phyloP scores from a whole-genome alignment of 2,888 invertebrate species.

The Idaea dimidiata region DNA sequence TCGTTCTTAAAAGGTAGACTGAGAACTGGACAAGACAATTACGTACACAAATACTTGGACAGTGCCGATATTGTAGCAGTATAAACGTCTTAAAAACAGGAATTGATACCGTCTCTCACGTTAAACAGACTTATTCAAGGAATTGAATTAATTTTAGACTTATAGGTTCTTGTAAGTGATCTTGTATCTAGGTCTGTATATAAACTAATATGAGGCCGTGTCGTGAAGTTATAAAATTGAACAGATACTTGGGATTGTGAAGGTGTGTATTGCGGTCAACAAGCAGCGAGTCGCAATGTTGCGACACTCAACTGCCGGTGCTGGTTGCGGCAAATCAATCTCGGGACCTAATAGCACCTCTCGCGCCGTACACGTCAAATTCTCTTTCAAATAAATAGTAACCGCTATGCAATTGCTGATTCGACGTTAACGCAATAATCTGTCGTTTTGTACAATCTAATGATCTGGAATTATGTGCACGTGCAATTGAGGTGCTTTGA shows the following conservation, averaged over 20 bases:
- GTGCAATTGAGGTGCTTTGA: constrained; percentile 15
- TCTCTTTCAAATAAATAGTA: constrained; percentile 42
- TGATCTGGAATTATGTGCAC: constrained; percentile 15
- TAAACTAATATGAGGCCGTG: constrained; percentile 34
- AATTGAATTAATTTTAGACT: not conserved
- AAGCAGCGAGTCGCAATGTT: constrained; percentile 46
- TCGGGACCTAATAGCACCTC: constrained; percentile 57
- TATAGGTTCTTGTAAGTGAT: not conserved
- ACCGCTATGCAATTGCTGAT: constrained; percentile 35
- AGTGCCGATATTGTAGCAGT: constrained; percentile 23
- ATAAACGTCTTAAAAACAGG: constrained; percentile 5
- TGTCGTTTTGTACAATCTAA: constrained; percentile 4
- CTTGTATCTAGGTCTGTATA: constrained; percentile 21
- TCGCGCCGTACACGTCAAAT: constrained; percentile 42
- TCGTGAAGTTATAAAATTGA: constrained; percentile 43
- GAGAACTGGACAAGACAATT: constrained; percentile 37
- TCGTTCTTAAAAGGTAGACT: constrained; percentile 54
- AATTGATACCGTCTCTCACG: not conserved
- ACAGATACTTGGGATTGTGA: constrained; percentile 41
- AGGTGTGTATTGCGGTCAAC: constrained; percentile 61
- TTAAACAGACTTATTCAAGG: not conserved
- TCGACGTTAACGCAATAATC: constrained; percentile 21
- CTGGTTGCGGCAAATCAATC: constrained; percentile 70
- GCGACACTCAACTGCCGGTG: constrained; percentile 51
- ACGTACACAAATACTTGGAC: constrained; percentile 30